phyloP scores from a whole-genome alignment of 35 echinoderm and acorn worm genomes.

The Patiria miniata region DNA sequence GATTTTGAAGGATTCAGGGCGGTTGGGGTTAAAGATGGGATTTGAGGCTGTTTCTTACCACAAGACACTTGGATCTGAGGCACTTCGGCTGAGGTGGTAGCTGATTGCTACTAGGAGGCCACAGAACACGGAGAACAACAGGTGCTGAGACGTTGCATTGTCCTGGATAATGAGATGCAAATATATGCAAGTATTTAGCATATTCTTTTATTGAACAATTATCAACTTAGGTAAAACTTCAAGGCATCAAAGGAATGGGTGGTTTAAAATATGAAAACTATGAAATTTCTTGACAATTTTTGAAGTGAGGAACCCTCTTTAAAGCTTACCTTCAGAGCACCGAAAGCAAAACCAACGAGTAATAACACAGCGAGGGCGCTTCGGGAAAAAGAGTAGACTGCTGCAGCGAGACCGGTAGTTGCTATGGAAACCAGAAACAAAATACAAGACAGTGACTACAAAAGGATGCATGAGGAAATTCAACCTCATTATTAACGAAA shows the following conservation, averaged over 20 bases:
- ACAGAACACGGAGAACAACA: slow-evolving; percentile 90
- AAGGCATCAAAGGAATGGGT: too few relatives aligned
- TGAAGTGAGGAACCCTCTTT: too few relatives aligned
- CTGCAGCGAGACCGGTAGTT: slow-evolving; percentile 90
- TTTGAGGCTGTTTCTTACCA: slow-evolving; percentile 60
- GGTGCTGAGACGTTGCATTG: slow-evolving; percentile 59
- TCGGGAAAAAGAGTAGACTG: slow-evolving; percentile 65
- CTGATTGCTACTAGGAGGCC: slow-evolving; percentile 81
- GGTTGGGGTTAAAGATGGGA: too few relatives aligned
- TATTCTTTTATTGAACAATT: too few relatives aligned
- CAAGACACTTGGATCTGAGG: slow-evolving; percentile 85
- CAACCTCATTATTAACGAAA: too few relatives aligned
- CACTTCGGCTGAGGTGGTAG: slow-evolving; percentile 98
- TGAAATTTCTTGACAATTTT: too few relatives aligned
- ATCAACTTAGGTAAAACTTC: too few relatives aligned
- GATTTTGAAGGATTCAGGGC: too few relatives aligned
- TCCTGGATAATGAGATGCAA: not conserved
- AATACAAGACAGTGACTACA: not conserved
- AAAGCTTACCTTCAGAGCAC: slow-evolving; percentile 82
- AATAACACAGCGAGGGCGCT: slow-evolving; percentile 76
- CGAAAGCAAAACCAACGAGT: slow-evolving; percentile 92
- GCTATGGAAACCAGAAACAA: slow-evolving; percentile 57
- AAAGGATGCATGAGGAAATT: too few relatives aligned
- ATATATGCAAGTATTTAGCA: too few relatives aligned
- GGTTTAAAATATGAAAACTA: too few relatives aligned